phyloP scores from a whole-genome alignment of 2,113 vertebrate genomes.

The Spermophilus dauricus region DNA sequence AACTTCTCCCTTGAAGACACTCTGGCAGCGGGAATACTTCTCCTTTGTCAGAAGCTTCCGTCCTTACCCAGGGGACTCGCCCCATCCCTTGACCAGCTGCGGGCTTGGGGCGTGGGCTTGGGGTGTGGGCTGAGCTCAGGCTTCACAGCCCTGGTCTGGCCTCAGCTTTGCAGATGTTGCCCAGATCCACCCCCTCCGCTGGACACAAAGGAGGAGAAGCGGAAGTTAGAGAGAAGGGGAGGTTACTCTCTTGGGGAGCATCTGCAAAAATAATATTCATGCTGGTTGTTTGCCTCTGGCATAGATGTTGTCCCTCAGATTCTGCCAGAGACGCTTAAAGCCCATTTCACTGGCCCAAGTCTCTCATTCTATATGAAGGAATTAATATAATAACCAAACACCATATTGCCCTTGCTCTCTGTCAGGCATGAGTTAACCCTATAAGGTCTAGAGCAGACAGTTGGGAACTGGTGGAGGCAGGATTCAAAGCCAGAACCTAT shows the following conservation, averaged over 20 bases:
- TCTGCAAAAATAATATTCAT: conserved; percentile 66
- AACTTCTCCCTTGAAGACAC: conserved; percentile 14
- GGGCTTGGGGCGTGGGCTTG: not conserved
- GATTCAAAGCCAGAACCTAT: not conserved
- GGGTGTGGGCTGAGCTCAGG: not conserved
- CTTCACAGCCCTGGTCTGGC: conserved; percentile 12
- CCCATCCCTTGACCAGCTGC: conserved; percentile 37
- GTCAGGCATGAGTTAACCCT: not conserved
- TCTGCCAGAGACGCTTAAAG: not conserved
- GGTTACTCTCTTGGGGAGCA: not conserved
- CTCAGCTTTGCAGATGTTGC: conserved; percentile 47
- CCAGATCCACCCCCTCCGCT: not conserved
- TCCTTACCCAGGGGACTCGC: conserved; percentile 4
- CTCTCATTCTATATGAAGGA: not conserved
- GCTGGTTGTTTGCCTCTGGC: not conserved
- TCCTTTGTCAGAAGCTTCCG: conserved; percentile 55
- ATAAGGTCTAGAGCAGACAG: not conserved
- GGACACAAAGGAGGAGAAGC: not conserved
- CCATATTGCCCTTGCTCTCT: not conserved
- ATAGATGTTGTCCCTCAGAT: not conserved
- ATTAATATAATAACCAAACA: not conserved
- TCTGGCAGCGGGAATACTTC: conserved; percentile 38
- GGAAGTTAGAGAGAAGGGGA: not conserved
- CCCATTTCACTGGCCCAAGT: not conserved
- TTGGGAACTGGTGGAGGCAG: not conserved